Evolutionary conservation across 2,888 invertebrate species (phyloP).

Genomic region (Campopleginae sp.): DNA sequence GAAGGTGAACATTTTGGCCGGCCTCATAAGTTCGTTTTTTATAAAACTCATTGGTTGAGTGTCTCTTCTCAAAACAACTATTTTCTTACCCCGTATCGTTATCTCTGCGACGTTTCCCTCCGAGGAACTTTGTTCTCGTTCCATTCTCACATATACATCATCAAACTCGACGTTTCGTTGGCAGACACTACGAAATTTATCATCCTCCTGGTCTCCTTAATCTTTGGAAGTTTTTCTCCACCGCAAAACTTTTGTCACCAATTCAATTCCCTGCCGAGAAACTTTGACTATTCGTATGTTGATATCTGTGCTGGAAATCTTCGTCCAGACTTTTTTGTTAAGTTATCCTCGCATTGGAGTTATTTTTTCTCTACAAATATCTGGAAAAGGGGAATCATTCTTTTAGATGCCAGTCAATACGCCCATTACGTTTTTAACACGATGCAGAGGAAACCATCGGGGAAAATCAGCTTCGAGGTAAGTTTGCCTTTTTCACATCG

Average conservation of each 20-base stretch:
- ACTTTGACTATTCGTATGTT: slow-evolving; percentile 18
- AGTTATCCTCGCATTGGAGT: neutral
- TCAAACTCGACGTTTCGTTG: slow-evolving; percentile 24
- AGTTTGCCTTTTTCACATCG: slow-evolving; percentile 76
- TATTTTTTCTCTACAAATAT: slow-evolving; percentile 9
- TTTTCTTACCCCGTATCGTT: slow-evolving; percentile 18
- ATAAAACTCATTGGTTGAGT: slow-evolving; percentile 14
- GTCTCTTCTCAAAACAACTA: neutral
- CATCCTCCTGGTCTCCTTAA: slow-evolving; percentile 21
- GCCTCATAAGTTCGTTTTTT: neutral
- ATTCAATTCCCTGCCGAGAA: slow-evolving; percentile 41
- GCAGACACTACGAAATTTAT: slow-evolving; percentile 26
- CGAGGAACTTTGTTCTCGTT: slow-evolving; percentile 29
- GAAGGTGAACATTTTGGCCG: neutral
- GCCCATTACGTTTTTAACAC: slow-evolving; percentile 97
- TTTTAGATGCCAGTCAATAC: slow-evolving; percentile 93
- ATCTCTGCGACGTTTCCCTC: slow-evolving; percentile 34
- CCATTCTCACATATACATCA: slow-evolving; percentile 1
- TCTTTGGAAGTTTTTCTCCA: slow-evolving; percentile 18
- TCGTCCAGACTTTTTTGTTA: slow-evolving; percentile 8
- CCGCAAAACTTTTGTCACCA: slow-evolving; percentile 21
- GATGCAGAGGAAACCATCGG: slow-evolving; percentile 92
- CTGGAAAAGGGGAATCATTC: slow-evolving; percentile 17
- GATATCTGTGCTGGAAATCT: slow-evolving; percentile 20
- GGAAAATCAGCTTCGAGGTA: slow-evolving; percentile 96